Evolutionary conservation across 2,113 vertebrate species (phyloP).

Genomic region (Merops nubicus): DNA sequence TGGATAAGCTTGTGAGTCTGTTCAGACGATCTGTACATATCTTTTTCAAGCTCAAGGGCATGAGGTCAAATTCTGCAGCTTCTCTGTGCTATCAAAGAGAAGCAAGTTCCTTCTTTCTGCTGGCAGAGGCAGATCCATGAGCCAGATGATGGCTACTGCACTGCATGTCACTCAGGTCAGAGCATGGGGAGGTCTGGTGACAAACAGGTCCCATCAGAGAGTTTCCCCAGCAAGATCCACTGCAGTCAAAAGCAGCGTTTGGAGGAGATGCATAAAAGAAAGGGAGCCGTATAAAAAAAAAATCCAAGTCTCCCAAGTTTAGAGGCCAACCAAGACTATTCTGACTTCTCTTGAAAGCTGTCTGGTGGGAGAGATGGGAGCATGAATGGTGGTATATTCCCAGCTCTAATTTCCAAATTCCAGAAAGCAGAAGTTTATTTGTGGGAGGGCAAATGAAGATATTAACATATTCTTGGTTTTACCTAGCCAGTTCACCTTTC

Average conservation of each 20-base stretch:
- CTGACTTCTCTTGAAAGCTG: not conserved
- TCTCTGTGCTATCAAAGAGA: not conserved
- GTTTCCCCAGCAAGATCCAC: not conserved
- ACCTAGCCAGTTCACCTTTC: not conserved
- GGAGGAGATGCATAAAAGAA: not conserved
- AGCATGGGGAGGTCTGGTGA: not conserved
- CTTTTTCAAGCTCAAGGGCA: not conserved
- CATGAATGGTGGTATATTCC: not conserved
- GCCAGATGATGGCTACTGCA: fast-evolving
- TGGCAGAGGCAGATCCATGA: not conserved
- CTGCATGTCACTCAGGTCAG: not conserved
- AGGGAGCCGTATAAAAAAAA: not conserved
- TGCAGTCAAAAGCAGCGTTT: not conserved
- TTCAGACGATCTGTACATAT: not conserved
- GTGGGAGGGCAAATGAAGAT: not conserved
- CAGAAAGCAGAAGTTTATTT: not conserved
- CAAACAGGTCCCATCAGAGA: not conserved
- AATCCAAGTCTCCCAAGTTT: not conserved
- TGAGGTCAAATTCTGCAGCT: not conserved
- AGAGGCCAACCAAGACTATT: not conserved
- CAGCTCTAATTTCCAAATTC: not conserved
- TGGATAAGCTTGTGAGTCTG: not conserved
- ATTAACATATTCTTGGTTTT: constrained; percentile 20
- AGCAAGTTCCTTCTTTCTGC: not conserved
- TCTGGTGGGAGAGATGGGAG: not conserved